Evolutionary conservation across 1,140 invertebrate species (phyloP), one percentile per base, ranked within the genome.

Genomic region (Bicyclus anynana): DNA sequence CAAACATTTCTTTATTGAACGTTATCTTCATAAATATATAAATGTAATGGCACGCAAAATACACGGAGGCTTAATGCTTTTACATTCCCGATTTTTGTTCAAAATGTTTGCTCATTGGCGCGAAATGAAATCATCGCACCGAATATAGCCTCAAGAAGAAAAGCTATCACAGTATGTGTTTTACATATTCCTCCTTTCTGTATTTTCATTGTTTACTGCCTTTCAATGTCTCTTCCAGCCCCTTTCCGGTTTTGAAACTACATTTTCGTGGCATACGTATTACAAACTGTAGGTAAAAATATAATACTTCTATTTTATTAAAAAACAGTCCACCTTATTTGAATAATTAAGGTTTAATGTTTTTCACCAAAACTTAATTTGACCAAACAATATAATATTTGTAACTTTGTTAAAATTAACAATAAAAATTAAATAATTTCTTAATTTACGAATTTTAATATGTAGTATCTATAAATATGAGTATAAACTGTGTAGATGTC

Each of bases 101-200:
- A 72, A 80, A 75, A 71, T 73, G 66, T 68, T 73, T 80, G 77
- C 74, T 83, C 78, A 77, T 78, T 77, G 76, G 68, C 44, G 73
- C 68, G 75, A 72, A 77, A 79, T 61, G 66, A 77, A 84, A 82
- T 85, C 76, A 79, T 79, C 74, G 65, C 67, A 47, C 62, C 65
- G 75, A 77, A 83, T 74, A 75, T 74, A 70, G 77, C 72, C 65
- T 72, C 65, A 67, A 74, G 67, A 75, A 78, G 73, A 77, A 83
- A 74, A 72, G 74, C 16, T 40, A 40, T 63, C 58, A 72, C 72
- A 16, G 13, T 40, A 74, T 72, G 73, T 80, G 67, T 75, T 81
- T 77, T 69, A 83, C 80, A 77, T 76, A 78, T 79, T 84, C 72
- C 69, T 84, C 72, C 69, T 80, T 33, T 33, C 10, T 33, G 29